Evolutionary conservation across 2,113 vertebrate species (phyloP).

Genomic region (Leptobrachium leishanense): DNA sequence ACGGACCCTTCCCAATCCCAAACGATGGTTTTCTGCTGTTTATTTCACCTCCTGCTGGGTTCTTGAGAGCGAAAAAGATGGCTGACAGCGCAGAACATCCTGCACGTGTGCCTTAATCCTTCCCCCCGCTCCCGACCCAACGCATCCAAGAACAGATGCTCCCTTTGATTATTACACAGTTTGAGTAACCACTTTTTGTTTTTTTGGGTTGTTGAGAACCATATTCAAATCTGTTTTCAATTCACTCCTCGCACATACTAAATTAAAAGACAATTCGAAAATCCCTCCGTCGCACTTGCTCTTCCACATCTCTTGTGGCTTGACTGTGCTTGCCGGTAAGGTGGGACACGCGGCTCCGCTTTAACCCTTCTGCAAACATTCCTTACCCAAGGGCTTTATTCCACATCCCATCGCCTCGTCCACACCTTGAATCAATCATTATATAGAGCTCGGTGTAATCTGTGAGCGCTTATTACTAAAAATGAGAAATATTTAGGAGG

Average conservation of each 20-base stretch:
- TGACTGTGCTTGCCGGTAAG: slow-evolving; percentile 20
- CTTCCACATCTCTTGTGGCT: not conserved
- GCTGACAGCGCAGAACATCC: too few relatives aligned
- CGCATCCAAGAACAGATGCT: not conserved
- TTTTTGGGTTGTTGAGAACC: not conserved
- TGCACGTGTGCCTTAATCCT: too few relatives aligned
- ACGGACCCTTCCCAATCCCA: too few relatives aligned
- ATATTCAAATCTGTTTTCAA: not conserved
- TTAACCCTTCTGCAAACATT: slow-evolving; percentile 32
- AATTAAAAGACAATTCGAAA: not conserved
- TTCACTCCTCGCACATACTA: not conserved
- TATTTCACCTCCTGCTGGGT: too few relatives aligned
- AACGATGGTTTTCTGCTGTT: too few relatives aligned
- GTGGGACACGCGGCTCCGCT: not conserved
- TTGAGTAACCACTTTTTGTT: not conserved
- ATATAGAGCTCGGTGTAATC: not conserved
- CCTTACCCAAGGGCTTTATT: slow-evolving; percentile 30
- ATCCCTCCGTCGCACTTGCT: not conserved
- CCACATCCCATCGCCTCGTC: not conserved
- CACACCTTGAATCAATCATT: slow-evolving; percentile 44
- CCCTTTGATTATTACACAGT: not conserved
- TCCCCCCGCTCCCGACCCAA: too few relatives aligned
- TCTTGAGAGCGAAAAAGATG: too few relatives aligned
- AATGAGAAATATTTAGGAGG: slow-evolving; percentile 19
- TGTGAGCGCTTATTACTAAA: not conserved